Evolutionary conservation across 2,888 invertebrate genomes (phyloP).

Genomic region (Ophioninae sp.): DNA sequence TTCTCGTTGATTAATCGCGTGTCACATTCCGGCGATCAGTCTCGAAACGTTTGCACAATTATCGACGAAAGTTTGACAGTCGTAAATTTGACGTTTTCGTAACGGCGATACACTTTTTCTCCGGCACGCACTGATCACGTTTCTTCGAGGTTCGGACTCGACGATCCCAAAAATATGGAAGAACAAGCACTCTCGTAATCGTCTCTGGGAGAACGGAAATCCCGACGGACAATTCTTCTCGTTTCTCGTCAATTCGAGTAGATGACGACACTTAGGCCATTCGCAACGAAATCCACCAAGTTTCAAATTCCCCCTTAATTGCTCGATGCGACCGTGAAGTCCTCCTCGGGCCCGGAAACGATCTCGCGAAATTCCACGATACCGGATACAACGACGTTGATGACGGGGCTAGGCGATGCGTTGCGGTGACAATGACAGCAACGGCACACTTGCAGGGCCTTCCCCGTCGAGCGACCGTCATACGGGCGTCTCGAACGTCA

Average conservation of each 20-base stretch:
- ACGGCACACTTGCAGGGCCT: conserved; percentile 76
- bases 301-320: background rate
- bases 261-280: conserved; percentile 53
- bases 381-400: conserved; percentile 32
- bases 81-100: conserved; percentile 6
- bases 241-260: conserved; percentile 13
- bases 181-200: conserved; percentile 46
- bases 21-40: conserved; percentile 7
- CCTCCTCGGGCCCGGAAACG: conserved; percentile 37
- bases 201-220: background rate
- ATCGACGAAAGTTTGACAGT: conserved; percentile 5
- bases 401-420: conserved; percentile 77
- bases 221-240: conserved; percentile 9
- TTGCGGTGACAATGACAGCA: conserved; percentile 75
- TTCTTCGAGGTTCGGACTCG: background rate
- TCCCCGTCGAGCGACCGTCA: conserved; percentile 79
- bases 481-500: conserved; percentile 79
- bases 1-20: background rate
- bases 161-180: conserved; percentile 47
- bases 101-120: conserved; percentile 22
- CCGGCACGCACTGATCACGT: conserved; percentile 10
- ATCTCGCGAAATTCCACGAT: conserved; percentile 23
- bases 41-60: conserved; percentile 12
- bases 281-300: conserved; percentile 15
- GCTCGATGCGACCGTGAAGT: background rate